Conservation (phyloP, 1,140 invertebrate genomes). For the Zaprionus ornatus region DNA sequence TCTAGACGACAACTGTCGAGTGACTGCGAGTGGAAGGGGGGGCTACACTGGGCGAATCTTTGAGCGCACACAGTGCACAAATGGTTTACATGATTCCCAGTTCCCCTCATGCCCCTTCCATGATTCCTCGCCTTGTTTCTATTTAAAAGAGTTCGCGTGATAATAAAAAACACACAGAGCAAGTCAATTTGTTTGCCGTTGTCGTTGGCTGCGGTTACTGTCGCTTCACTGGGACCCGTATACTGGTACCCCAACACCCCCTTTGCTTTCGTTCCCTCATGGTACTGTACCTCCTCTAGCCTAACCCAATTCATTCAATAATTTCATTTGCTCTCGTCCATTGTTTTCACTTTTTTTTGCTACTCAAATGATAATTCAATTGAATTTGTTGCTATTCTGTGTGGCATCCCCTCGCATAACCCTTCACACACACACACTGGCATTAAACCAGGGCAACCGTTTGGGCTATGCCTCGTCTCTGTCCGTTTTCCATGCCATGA, state of each 20-base stretch:
- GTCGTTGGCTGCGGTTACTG: conserved; percentile 59
- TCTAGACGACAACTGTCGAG: neutral
- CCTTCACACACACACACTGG: neutral
- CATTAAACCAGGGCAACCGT: conserved; percentile 15
- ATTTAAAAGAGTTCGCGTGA: conserved; percentile 59
- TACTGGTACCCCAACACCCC: too few relatives aligned
- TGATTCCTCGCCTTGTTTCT: conserved; percentile 1
- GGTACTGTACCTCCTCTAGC: conserved; percentile 5
- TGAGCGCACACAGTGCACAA: conserved; percentile 1
- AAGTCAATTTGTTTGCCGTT: conserved; percentile 72
- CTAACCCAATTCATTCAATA: conserved; percentile 76
- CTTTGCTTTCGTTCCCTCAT: neutral
- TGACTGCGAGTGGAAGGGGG: neutral
- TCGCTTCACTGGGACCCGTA: conserved; percentile 5
- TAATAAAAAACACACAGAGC: conserved; percentile 39
- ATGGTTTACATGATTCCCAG: neutral
- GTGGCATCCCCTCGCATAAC: neutral
- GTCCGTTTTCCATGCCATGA: conserved; percentile 38
- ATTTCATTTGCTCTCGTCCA: conserved; percentile 70
- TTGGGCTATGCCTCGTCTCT: conserved; percentile 1
- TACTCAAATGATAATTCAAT: conserved; percentile 75
- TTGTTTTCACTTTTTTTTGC: conserved; percentile 63
- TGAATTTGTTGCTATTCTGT: conserved; percentile 48
- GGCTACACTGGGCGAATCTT: neutral
- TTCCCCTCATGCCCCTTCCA: neutral